Evolutionary conservation across 2,888 invertebrate genomes (phyloP).

Genomic region (Rotaria macrura): DNA sequence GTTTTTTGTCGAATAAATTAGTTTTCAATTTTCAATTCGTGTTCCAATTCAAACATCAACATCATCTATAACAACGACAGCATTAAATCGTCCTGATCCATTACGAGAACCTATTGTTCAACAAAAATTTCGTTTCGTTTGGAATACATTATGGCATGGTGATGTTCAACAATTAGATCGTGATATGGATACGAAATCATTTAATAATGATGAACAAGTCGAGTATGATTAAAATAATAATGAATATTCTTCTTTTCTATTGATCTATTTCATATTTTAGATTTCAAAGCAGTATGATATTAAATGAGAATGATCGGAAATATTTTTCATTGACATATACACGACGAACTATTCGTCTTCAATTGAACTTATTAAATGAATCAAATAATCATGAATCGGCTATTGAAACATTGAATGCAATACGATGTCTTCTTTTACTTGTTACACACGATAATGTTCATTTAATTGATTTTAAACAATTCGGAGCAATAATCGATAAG

Average conservation of each 20-base stretch:
- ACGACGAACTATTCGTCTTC: not conserved
- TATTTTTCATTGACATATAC: conserved; percentile 16
- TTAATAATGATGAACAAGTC: not conserved
- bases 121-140: conserved; percentile 17
- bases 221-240: not conserved
- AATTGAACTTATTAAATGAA: conserved; percentile 13
- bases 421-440: conserved; percentile 1
- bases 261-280: not conserved
- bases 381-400: not conserved
- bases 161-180: not conserved
- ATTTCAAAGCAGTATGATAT: not conserved
- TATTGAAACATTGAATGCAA: conserved; percentile 3
- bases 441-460: conserved; percentile 8
- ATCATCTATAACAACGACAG: not conserved
- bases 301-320: not conserved
- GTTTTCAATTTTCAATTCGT: conserved; percentile 18
- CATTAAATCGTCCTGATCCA: not conserved
- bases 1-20: not conserved
- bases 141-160: not conserved
- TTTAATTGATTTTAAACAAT: conserved; percentile 17
- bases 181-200: conserved; percentile 6
- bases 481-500: not conserved
- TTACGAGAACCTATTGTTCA: conserved; percentile 9
- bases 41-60: not conserved
- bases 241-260: not conserved